Evolutionary conservation across 2,797 vertebrate genomes (phyloP).

Genomic region (Chelon auratus): DNA sequence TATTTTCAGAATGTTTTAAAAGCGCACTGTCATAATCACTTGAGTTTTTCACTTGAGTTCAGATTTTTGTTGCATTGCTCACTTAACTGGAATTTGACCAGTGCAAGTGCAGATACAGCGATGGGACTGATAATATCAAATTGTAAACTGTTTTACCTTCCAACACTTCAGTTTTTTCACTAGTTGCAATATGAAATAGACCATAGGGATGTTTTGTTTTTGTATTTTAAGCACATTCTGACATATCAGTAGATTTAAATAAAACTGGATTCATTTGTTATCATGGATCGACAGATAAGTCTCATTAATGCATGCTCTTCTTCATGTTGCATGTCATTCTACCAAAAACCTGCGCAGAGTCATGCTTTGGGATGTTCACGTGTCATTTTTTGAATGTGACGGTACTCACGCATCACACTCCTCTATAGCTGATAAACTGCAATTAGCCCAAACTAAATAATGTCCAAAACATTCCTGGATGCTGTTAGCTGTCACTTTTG

Average conservation of each 20-base stretch:
- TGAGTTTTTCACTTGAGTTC: too few species aligned
- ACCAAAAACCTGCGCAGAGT: neutral
- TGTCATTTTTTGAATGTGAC: constrained; percentile 28
- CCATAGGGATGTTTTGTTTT: neutral
- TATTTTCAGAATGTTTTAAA: too few species aligned
- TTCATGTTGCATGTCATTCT: neutral
- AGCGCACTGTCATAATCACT: too few species aligned
- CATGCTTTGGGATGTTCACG: neutral
- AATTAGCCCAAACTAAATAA: constrained; percentile 50
- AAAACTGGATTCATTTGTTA: neutral
- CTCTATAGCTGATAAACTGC: constrained; percentile 20
- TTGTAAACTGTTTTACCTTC: neutral
- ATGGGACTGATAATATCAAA: neutral
- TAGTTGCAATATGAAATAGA: too few species aligned
- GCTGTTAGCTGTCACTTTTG: constrained; percentile 28
- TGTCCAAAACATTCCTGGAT: constrained; percentile 31
- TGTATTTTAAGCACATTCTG: neutral
- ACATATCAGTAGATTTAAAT: neutral
- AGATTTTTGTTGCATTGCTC: too few species aligned
- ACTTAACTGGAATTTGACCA: too few species aligned
- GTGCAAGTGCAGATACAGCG: too few species aligned
- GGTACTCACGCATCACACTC: constrained; percentile 12
- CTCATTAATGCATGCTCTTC: neutral
- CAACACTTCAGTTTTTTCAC: too few species aligned
- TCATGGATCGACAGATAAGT: neutral